phyloP scores from a whole-genome alignment of 37 sponge, comb jelly and placozoan species.

The Haliclona indistincta region DNA sequence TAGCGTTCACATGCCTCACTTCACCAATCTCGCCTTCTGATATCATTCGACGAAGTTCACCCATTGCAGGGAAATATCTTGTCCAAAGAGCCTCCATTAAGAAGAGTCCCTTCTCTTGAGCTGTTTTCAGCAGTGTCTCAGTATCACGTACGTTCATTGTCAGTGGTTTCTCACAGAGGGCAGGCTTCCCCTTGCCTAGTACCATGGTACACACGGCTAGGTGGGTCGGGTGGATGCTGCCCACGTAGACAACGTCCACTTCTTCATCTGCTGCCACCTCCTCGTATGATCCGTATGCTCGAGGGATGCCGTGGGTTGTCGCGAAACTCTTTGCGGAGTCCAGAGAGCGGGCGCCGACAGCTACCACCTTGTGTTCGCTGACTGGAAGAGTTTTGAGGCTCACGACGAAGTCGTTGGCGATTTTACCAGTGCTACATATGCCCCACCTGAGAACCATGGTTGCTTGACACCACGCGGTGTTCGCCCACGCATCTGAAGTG shows the following conservation, averaged over 20 bases:
- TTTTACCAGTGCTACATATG: conserved; percentile 79
- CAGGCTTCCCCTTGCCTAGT: conserved; percentile 56
- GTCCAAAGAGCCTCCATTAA: conserved; percentile 65
- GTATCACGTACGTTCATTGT: conserved; percentile 52
- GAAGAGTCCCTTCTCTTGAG: conserved; percentile 64
- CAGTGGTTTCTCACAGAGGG: conserved; percentile 80
- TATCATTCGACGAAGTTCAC: too few species aligned
- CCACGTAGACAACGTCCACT: conserved; percentile 75
- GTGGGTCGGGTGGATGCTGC: conserved; percentile 65
- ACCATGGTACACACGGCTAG: conserved; percentile 21
- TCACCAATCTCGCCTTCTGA: too few species aligned
- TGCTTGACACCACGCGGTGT: background rate
- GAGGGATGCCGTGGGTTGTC: conserved; percentile 45
- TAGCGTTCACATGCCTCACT: too few species aligned
- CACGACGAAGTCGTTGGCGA: conserved; percentile 80
- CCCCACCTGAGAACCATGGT: conserved; percentile 71
- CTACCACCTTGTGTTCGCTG: conserved; percentile 71
- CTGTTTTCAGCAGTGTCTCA: conserved; percentile 29
- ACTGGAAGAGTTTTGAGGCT: conserved; percentile 67
- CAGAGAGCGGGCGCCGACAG: conserved; percentile 66
- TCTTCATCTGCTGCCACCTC: conserved; percentile 53
- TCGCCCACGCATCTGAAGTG: too few species aligned
- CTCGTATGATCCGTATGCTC: conserved; percentile 79
- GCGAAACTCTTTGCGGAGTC: conserved; percentile 72
- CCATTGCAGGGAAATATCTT: too few species aligned